Base-by-base conservation (phyloP, 2,888 invertebrate genomes). In the Dyspetes luteomarginatus region DNA sequence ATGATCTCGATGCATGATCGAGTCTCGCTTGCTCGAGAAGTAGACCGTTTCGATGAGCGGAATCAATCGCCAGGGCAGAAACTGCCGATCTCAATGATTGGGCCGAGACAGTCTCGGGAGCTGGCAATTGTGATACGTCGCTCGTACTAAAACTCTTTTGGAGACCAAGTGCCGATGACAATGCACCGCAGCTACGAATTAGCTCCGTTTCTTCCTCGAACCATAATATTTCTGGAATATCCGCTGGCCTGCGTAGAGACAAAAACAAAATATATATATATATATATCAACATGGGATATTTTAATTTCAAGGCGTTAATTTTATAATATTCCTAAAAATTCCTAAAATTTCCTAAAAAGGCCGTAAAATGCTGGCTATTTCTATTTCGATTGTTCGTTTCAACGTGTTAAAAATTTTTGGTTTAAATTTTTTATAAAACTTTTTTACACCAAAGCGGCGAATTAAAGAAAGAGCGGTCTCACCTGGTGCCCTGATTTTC, bases 71-170 rank as follows among this genome's bases (percentile, higher is more conserved):
- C 81, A 94, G 87, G 62, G 94, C 94, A 0, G 94, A 94, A 15
- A 94, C 94, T 24, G 94, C 91, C 28, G 86, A 86, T 78, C 89
- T 91, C 86, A 89, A 85, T 82, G 86, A 88, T 60, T 85, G 88
- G 75, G 86, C 87, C 4, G 91, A 89, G 4, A 90, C 85, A 1
- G 92, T 92, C 64, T 93, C 93, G 0, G 94, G 94, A 26, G 93
- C 93, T 0, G 94, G 93, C 83, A 94, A 90, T 87, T 94, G 94
- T 60, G 93, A 93, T 17, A 97, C 96, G 89, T 97, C 97, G 28
- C 95, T 95, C 0, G 97, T 96, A 88, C 97, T 97, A 93, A 97
- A 97, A 86, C 96, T 96, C 87, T 97, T 95, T 60, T 96, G 96
- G n/a, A 97, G 93, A 1, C 97, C 97, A 0, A 97, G 93, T 65